Conservation (phyloP, 1,140 invertebrate species). For the Sminthurinus signatus region DNA sequence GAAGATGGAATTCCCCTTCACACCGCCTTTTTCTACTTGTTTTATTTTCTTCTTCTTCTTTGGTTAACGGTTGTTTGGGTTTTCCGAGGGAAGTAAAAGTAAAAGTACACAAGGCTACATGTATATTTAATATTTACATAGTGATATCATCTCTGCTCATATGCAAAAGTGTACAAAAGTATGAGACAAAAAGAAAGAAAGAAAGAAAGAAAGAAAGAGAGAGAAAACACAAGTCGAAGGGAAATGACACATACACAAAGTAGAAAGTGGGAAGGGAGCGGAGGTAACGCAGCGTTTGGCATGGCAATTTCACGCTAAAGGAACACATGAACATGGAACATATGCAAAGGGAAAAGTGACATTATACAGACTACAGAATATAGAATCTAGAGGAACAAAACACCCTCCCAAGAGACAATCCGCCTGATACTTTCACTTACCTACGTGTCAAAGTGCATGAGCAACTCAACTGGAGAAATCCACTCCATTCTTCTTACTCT, state of each 20-base stretch:
- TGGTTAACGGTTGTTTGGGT: too few species aligned
- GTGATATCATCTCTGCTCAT: too few species aligned
- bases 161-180: neutral
- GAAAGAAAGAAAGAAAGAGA: neutral
- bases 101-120: too few species aligned
- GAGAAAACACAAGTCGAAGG: neutral
- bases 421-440: conserved; percentile 24
- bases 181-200: neutral
- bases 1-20: too few species aligned
- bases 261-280: too few species aligned
- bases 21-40: too few species aligned
- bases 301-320: conserved; percentile 30
- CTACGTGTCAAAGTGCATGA: conserved; percentile 29
- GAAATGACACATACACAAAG: conserved; percentile 7
- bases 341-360: too few species aligned
- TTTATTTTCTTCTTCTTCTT: too few species aligned
- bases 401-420: conserved; percentile 19
- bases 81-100: too few species aligned
- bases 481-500: neutral
- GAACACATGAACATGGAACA: conserved; percentile 4
- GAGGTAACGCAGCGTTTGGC: conserved; percentile 26
- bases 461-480: neutral
- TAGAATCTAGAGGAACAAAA: too few species aligned
- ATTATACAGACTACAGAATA: too few species aligned
- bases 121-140: too few species aligned